A percentile compares a stretch with the other conserved stretches of the same genome.
phyloP scores from a whole-genome alignment of 2,888 invertebrate genomes.

The Coremacera marginata region DNA sequence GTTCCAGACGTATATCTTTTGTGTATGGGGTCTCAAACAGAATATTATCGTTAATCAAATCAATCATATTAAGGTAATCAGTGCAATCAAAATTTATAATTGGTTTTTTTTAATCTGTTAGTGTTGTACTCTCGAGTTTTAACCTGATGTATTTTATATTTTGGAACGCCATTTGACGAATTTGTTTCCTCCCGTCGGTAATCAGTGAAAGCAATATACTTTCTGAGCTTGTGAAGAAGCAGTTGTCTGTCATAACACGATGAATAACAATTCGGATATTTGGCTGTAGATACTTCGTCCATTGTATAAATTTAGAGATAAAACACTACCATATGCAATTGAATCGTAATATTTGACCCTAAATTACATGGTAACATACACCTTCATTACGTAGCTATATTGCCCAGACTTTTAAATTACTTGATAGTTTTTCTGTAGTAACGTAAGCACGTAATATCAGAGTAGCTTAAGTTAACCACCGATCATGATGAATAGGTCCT shows the following conservation, averaged over 20 bases:
- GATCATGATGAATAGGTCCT: not conserved
- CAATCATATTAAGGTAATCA: too few relatives aligned
- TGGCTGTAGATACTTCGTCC: not conserved
- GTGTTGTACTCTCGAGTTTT: too few relatives aligned
- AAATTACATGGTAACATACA: not conserved
- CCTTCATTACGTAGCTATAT: slow-evolving; percentile 2
- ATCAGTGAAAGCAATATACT: slow-evolving; percentile 4
- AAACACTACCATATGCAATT: not conserved
- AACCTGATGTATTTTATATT: too few relatives aligned
- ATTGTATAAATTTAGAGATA: slow-evolving; percentile 18
- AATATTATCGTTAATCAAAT: too few relatives aligned
- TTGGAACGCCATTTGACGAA: not conserved
- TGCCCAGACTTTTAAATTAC: slow-evolving; percentile 1
- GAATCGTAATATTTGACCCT: not conserved
- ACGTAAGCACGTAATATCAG: not conserved
- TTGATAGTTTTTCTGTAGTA: not conserved
- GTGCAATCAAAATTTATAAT: too few relatives aligned
- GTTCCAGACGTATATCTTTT: too few relatives aligned
- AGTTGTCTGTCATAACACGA: not conserved
- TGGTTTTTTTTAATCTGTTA: too few relatives aligned
- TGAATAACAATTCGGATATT: not conserved
- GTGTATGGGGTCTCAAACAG: too few relatives aligned
- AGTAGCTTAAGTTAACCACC: not conserved
- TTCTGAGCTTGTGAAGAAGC: not conserved
- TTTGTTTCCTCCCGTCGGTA: not conserved